Conservation (phyloP, 2,797 vertebrate genomes). For the Falco biarmicus region DNA sequence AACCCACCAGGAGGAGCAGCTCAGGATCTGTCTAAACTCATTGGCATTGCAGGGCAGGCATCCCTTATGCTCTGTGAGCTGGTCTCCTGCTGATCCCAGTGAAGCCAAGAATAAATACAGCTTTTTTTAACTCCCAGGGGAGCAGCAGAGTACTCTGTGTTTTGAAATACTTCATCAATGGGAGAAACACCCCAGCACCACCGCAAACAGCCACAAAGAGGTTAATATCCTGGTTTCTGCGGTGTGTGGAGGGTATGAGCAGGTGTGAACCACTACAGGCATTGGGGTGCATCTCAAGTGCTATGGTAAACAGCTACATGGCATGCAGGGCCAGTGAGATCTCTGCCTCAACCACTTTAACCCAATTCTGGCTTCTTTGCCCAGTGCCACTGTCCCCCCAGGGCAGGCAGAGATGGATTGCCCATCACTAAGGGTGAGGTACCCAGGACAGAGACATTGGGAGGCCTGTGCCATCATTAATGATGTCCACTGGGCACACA, state of each 20-base stretch:
- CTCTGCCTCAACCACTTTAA: neutral
- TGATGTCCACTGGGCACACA: neutral
- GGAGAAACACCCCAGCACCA: neutral
- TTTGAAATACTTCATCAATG: neutral
- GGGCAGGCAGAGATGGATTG: neutral
- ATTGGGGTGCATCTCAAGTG: neutral
- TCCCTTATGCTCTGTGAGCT: neutral
- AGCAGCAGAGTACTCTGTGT: neutral
- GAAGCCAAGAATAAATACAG: neutral
- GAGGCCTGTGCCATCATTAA: neutral
- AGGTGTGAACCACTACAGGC: neutral
- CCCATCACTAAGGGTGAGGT: neutral
- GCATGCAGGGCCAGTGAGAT: neutral
- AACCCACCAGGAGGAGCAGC: neutral
- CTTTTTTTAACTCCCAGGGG: neutral
- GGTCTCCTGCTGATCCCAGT: neutral
- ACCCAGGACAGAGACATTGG: rapidly evolving
- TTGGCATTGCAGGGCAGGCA: neutral
- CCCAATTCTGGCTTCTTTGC: neutral
- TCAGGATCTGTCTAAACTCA: neutral
- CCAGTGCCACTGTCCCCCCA: neutral
- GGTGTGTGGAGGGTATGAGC: neutral
- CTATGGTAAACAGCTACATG: neutral
- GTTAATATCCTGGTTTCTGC: neutral
- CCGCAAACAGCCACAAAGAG: neutral